Percentiles rank a stretch among this genome's conserved stretches.
phyloP scores from a whole-genome alignment of 1,140 invertebrate species.

The Choristoneura fumiferana region DNA sequence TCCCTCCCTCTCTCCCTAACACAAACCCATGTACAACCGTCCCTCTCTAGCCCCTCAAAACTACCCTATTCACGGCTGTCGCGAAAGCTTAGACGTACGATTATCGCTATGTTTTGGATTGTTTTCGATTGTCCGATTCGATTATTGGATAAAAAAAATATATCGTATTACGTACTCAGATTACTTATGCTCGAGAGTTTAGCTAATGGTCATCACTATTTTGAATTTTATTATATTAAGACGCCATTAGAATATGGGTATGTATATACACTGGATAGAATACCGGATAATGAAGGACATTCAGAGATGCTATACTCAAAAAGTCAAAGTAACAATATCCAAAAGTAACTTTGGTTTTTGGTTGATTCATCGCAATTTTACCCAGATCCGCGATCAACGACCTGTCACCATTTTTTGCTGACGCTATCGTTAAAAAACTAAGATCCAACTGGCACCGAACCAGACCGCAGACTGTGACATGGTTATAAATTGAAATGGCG shows the following conservation, averaged over 20 bases:
- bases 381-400: background rate
- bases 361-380: background rate
- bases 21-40: conserved; percentile 13
- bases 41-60: conserved; percentile 39
- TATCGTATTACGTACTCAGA: conserved; percentile 2
- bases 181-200: background rate
- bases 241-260: too few relatives aligned
- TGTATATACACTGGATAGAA: too few relatives aligned
- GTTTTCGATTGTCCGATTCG: conserved; percentile 63
- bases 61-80: conserved; percentile 36
- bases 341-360: too few relatives aligned
- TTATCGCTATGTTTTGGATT: conserved; percentile 65
- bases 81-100: conserved; percentile 60
- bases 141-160: conserved; percentile 51
- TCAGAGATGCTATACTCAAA: too few relatives aligned
- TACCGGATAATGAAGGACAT: too few relatives aligned
- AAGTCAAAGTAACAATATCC: too few relatives aligned
- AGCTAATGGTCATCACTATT: too few relatives aligned
- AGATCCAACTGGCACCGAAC: too few relatives aligned
- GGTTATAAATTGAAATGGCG: too few relatives aligned
- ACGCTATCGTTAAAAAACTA: too few relatives aligned
- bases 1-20: conserved; percentile 30
- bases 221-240: too few relatives aligned
- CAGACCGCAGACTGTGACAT: too few relatives aligned
- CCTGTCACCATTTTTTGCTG: background rate